A percentile compares a stretch with the other conserved stretches of the same genome.
Conservation (phyloP, 2,113 vertebrate genomes). For the Pseudopodoces humilis region DNA sequence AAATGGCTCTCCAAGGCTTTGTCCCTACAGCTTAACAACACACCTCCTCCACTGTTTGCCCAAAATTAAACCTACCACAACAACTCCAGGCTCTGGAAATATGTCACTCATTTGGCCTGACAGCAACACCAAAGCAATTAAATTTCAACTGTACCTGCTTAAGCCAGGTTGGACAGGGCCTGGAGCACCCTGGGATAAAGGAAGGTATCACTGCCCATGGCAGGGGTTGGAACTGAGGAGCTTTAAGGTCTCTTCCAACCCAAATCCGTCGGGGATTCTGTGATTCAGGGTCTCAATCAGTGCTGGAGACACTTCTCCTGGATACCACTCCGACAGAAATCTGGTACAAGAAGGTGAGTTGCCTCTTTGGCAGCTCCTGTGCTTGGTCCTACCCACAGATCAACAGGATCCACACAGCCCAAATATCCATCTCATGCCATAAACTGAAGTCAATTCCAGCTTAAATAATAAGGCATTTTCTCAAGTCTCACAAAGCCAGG, state of each 20-base stretch:
- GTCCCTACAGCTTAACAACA: neutral
- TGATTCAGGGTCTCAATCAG: neutral
- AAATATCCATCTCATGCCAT: rapidly evolving
- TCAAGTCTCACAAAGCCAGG: neutral
- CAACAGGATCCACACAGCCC: neutral
- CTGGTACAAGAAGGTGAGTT: neutral
- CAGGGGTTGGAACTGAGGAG: neutral
- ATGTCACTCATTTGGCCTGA: rapidly evolving
- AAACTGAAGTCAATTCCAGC: neutral
- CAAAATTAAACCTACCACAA: neutral
- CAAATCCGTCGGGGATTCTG: neutral
- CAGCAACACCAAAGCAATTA: neutral
- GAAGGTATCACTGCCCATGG: neutral
- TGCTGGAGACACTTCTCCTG: neutral
- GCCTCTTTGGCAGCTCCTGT: neutral
- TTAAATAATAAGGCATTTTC: neutral
- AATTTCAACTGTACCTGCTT: neutral
- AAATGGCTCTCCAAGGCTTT: neutral
- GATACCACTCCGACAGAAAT: rapidly evolving
- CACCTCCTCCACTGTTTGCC: rapidly evolving
- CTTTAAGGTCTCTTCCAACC: neutral
- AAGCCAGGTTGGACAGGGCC: neutral
- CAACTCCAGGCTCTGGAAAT: neutral
- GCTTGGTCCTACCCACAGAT: neutral
- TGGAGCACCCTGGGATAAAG: neutral